Evolutionary conservation across 2,113 vertebrate species (phyloP).

Genomic region (Vidua chalybeata): DNA sequence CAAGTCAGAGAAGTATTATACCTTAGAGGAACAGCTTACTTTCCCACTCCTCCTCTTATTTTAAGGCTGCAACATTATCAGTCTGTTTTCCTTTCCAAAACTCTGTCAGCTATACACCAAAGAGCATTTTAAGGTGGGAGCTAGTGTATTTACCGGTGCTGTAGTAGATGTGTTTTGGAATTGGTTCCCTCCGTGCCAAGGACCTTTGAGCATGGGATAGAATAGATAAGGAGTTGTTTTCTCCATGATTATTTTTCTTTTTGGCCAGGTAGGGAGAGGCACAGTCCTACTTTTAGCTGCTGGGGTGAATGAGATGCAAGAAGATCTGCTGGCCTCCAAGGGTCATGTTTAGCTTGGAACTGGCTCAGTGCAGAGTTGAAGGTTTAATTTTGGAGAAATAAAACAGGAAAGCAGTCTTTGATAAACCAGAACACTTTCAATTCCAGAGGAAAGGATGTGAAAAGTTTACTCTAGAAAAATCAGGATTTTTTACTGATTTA

Average conservation of each 20-base stretch:
- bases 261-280: not conserved
- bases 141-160: not conserved
- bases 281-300: not conserved
- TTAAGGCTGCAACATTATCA: not conserved
- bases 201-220: not conserved
- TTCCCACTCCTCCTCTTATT: not conserved
- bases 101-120: not conserved
- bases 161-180: not conserved
- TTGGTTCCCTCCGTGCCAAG: not conserved
- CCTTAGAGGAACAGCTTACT: not conserved
- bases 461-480: not conserved
- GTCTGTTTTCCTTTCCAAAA: not conserved
- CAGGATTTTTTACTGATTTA: not conserved
- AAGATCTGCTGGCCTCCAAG: not conserved
- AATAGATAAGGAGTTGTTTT: not conserved
- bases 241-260: not conserved
- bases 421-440: not conserved
- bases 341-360: not conserved
- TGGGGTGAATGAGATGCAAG: not conserved
- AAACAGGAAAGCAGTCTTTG: not conserved
- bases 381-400: not conserved
- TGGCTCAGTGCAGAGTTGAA: not conserved
- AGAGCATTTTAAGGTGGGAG: not conserved
- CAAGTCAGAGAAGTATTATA: not conserved
- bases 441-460: not conserved